Base-by-base conservation (phyloP, 1,140 invertebrate genomes). In the Pissodes strobi region DNA sequence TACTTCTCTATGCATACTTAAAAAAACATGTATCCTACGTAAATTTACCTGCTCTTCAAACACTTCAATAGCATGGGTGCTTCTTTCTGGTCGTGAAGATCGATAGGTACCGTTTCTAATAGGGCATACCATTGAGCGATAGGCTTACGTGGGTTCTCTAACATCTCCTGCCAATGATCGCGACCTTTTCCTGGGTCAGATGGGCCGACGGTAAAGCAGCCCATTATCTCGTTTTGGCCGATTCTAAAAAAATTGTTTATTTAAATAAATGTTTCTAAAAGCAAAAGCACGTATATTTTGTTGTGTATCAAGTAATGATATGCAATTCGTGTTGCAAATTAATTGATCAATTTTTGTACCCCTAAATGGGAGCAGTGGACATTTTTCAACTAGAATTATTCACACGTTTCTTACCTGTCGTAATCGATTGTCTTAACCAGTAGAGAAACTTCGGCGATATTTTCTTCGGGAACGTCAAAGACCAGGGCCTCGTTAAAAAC, bases 381-480 rank as follows among this genome's bases (percentile, higher is more conserved):
- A 9, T 9, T 9, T 27, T 27, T 27, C 25, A 27, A 27, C 25
- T 27, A n/a, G n/a, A 27, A 27, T 27, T 5, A 27, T 27, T 5
- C 3, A 27, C 25, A 27, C 9, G 25, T 27, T 27, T 13, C 78
- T 80, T 79, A 93, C 91, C 91, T 88, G 79, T 95, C 92, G 74
- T 94, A 94, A 79, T 95, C 93, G 66, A 95, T 90, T 51, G 94
- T 89, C 83, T 94, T 93, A 39, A 95, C 84, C 15, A 94, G 82
- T 1, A 95, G 80, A 53, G 88, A 89, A n/a, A 93, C 89, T 68
- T 94, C 91, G 71, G 92, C 89, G 13, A 94, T 86, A 73, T 92
- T 90, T 30, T 88, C 85, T 22, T 83, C 74, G 1, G 85, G 80
- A 38, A 90, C 85, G 68, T 91, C 90, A 74, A 92, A 92, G 9